Base-by-base conservation (phyloP, 1,140 invertebrate genomes). In the Nilaparvata lugens region DNA sequence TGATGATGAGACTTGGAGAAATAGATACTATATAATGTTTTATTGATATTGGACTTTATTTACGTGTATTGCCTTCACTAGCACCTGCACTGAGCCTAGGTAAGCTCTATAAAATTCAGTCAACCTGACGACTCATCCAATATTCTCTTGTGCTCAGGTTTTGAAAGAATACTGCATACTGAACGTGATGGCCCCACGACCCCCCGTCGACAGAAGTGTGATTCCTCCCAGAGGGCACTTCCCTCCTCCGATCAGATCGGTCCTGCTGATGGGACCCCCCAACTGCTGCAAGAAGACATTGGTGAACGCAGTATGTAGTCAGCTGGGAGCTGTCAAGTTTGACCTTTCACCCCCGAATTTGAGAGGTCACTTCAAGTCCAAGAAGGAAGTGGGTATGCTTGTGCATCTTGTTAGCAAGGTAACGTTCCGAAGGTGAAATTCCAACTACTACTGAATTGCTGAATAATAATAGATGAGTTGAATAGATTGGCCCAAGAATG, bases 131-230 rank as follows among this genome's bases (percentile, higher is more conserved):
- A 35, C 7, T 35, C 31, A 35, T 35, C 1, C 9, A 48, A 14
- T 18, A 48, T 48, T 48, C 4, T 7, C 21, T 16, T 48, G 16
- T 19, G 1, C 6, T 14, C 21, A 48, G 45, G 45, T 48, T 19
- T 48, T 48, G 21, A 48, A 48, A 23, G 45, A 48, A 48, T 48
- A 48, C 14, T 48, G 45, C 45, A 48, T 48, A 48, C 45, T 48
- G 16, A 48, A 48, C 21, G 45, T 48, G 21, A 48, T 48, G 45
- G 45, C 16, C 16, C 45, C 45, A 5, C 45, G 45, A 19, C 21
- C 21, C 21, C 2, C 45, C 18, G 16, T 23, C 16, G 31, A 35
- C 13, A 35, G 31, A 35, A 35, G 9, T 4, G 21, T 23, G 21
- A 18, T 48, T 19, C 45, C 16, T 7, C 45, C 45, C 11, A 48